Percentiles rank a stretch among this genome's conserved stretches.
phyloP scores from a whole-genome alignment of 2,888 invertebrate genomes.

The Drosophila phalerata region DNA sequence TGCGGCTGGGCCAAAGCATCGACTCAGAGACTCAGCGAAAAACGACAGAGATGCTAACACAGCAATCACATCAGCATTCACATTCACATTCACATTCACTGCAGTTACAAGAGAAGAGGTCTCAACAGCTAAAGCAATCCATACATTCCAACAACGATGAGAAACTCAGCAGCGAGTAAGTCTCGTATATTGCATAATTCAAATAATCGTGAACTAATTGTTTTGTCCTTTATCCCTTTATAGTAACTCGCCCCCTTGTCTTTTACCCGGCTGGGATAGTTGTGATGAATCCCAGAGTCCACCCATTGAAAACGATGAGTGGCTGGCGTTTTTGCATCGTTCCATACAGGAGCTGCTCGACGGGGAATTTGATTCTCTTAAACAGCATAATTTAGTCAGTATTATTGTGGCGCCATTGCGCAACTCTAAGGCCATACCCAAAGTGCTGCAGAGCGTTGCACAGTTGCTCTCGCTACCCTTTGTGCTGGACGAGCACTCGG shows the following conservation, averaged over 20 bases:
- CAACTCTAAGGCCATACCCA: slow-evolving; percentile 88
- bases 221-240: neutral
- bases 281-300: slow-evolving; percentile 87
- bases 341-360: slow-evolving; percentile 93
- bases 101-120: slow-evolving; percentile 34
- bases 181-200: slow-evolving; percentile 11
- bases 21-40: slow-evolving; percentile 74
- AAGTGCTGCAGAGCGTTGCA: slow-evolving; percentile 89
- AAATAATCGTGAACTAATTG: neutral
- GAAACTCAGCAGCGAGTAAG: slow-evolving; percentile 80
- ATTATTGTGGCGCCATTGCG: slow-evolving; percentile 89
- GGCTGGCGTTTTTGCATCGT: slow-evolving; percentile 93
- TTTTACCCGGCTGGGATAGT: slow-evolving; percentile 85
- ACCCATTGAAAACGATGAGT: slow-evolving; percentile 94
- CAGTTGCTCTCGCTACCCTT: slow-evolving; percentile 89
- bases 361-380: slow-evolving; percentile 91
- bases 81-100: slow-evolving; percentile 43
- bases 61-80: slow-evolving; percentile 59
- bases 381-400: slow-evolving; percentile 89
- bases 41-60: slow-evolving; percentile 67
- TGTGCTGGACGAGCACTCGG: slow-evolving; percentile 86
- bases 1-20: slow-evolving; percentile 82
- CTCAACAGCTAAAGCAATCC: slow-evolving; percentile 66
- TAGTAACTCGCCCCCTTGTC: slow-evolving; percentile 84
- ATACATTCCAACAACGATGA: slow-evolving; percentile 80